Base-by-base conservation (phyloP, 2,797 vertebrate species). In the Onychomys arenicola region DNA sequence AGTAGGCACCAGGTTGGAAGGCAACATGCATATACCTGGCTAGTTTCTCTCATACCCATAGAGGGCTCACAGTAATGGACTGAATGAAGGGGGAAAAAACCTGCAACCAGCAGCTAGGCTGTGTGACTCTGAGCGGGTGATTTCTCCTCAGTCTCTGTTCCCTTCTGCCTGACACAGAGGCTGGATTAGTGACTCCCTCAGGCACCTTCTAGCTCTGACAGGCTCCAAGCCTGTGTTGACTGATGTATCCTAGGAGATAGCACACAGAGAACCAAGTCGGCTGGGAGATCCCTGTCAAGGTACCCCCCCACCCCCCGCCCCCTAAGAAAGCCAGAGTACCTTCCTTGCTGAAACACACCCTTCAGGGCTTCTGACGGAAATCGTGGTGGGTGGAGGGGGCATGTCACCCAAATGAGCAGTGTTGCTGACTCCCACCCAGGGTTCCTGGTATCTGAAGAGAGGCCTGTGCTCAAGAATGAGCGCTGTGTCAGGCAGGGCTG, bases 171-270 rank as follows among this genome's bases (percentile, higher is more conserved):
- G 91, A 95, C 4, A 0, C 90, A 85, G 90, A 77, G 61, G 92
- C 57, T 95, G 85, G 95, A 91, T 96, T 91, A 90, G 92, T 95
- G 95, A 85, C 96, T 97, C 95, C 97, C 97, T 96, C 85, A 94
- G 96, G 97, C 96, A 88, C 92, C 97, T 97, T 97, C 96, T 63
- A 93, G 90, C 97, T 97, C 95, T 95, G 97, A 97, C 97, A 97
- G 93, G 86, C 96, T 96, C 57, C 1, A 7, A 97, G 95, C 89
- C 86, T 89, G 14, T 98, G 97, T 98, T 98, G 97, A 97, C 96
- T 96, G 97, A 97, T 96, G 97, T 97, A 94, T 97, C 97, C 97
- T 98, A 96, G 97, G 97, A 98, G 97, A 98, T 91, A 63, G 94
- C 95, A 97, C 76, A 97, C 69, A 92, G 93, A 94, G 75, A 97